Evolutionary conservation across 2,888 invertebrate genomes (phyloP).

Genomic region (Trimorus sp.): DNA sequence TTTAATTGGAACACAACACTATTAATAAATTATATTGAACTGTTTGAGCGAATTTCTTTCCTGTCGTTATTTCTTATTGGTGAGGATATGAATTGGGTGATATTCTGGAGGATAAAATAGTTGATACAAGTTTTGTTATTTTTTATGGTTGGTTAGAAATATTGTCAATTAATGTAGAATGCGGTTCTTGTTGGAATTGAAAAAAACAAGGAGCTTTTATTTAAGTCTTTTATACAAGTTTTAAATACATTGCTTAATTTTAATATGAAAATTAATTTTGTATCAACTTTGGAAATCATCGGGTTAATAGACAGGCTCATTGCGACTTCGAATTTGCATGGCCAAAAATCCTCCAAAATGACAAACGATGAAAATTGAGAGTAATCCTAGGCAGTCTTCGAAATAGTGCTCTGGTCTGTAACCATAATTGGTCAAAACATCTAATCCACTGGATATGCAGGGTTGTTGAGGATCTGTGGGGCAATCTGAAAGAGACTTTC

Average conservation of each 20-base stretch:
- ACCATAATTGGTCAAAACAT: slow-evolving; percentile 85
- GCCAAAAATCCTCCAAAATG: slow-evolving; percentile 83
- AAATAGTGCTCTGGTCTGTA: slow-evolving; percentile 83
- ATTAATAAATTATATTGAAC: slow-evolving; percentile 60
- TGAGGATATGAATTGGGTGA: too few relatives aligned
- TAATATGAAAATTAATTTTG: too few relatives aligned
- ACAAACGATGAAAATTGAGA: slow-evolving; percentile 81
- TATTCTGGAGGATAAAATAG: not conserved
- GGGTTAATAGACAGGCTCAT: slow-evolving; percentile 83
- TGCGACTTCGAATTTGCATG: slow-evolving; percentile 83
- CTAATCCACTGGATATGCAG: slow-evolving; percentile 85
- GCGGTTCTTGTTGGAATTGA: too few relatives aligned
- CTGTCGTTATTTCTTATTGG: not conserved
- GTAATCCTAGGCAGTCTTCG: slow-evolving; percentile 82
- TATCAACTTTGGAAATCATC: too few relatives aligned
- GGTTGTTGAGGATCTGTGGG: slow-evolving; percentile 84
- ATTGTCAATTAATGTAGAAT: too few relatives aligned
- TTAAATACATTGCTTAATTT: too few relatives aligned
- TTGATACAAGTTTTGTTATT: too few relatives aligned
- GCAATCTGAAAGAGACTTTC: slow-evolving; percentile 82
- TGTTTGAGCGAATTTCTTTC: slow-evolving; percentile 37
- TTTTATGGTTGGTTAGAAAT: too few relatives aligned
- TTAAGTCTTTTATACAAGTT: too few relatives aligned
- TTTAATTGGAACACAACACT: slow-evolving; percentile 47
- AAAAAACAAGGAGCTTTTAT: too few relatives aligned